Percentiles rank a stretch among this genome's conserved stretches.
Evolutionary conservation across 2,888 invertebrate genomes (phyloP).

Genomic region (Cheiracanthium punctorium): DNA sequence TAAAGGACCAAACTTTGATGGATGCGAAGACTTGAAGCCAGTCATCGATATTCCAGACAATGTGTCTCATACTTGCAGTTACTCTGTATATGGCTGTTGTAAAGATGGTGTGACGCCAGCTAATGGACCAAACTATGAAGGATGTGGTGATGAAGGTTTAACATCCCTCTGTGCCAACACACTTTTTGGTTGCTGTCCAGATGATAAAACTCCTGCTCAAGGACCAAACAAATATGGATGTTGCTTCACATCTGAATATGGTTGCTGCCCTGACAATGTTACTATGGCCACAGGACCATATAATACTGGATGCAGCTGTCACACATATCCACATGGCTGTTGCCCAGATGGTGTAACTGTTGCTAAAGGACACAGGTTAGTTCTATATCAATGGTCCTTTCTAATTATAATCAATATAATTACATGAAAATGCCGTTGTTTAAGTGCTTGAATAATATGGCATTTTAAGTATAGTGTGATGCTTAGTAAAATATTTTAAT

Average conservation of each 20-base stretch:
- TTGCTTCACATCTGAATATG: slow-evolving; percentile 66
- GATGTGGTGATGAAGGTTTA: slow-evolving; percentile 79
- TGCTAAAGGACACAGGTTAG: slow-evolving; percentile 84
- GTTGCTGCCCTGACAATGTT: slow-evolving; percentile 36
- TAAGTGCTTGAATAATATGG: no score
- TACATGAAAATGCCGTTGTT: no score
- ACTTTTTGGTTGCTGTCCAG: slow-evolving; percentile 77
- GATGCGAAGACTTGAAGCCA: slow-evolving; percentile 75
- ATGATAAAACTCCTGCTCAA: slow-evolving; percentile 78
- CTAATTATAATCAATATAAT: no score
- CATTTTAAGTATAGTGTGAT: no score
- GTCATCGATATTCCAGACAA: slow-evolving; percentile 77
- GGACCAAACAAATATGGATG: slow-evolving; percentile 76
- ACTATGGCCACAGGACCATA: slow-evolving; percentile 80
- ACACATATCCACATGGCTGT: slow-evolving; percentile 81
- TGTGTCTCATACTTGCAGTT: neutral
- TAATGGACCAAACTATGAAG: slow-evolving; percentile 80
- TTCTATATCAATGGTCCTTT: no score
- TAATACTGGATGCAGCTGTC: slow-evolving; percentile 79
- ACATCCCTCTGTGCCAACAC: slow-evolving; percentile 76
- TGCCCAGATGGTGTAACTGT: slow-evolving; percentile 89
- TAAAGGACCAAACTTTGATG: slow-evolving; percentile 72
- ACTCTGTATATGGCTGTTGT: slow-evolving; percentile 80
- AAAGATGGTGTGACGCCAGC: slow-evolving; percentile 88
- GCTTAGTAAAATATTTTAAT: no score